These are phyloP conservation scores for Ophonus ardosiacus DNA, from an alignment of 2,888 invertebrate genomes.

Conservation along the genomic window DNA sequence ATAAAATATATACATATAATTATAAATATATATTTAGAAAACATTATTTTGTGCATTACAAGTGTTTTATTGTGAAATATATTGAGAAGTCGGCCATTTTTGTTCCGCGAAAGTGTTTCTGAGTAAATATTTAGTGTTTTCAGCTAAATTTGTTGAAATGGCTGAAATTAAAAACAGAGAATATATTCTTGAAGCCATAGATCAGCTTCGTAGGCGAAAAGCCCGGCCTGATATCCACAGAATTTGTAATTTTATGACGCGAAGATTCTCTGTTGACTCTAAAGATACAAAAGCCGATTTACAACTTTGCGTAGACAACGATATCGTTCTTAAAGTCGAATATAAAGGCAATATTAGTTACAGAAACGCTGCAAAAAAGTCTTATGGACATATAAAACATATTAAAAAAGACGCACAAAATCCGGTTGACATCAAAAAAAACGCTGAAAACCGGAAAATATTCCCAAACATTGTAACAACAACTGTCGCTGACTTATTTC, in stretches of 20 bases:
- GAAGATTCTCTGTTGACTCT: constrained; percentile 84
- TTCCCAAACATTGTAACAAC: constrained; percentile 79
- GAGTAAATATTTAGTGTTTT: not conserved
- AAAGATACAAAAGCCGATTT: constrained; percentile 85
- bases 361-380: constrained; percentile 85
- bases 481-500: constrained; percentile 84
- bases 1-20: too few species aligned
- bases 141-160: constrained; percentile 58
- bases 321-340: constrained; percentile 88
- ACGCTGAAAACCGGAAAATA: constrained; percentile 71
- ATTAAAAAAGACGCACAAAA: constrained; percentile 62
- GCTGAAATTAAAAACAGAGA: constrained; percentile 83
- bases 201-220: constrained; percentile 89
- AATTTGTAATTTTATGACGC: constrained; percentile 88
- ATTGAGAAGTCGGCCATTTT: too few species aligned
- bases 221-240: constrained; percentile 90
- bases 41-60: too few species aligned
- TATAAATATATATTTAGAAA: too few species aligned
- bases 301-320: constrained; percentile 85
- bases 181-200: constrained; percentile 89
- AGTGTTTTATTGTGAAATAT: too few species aligned
- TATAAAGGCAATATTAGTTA: constrained; percentile 93
- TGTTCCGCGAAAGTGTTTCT: not conserved
- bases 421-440: constrained; percentile 65
- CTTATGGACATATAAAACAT: constrained; percentile 66